phyloP scores from a whole-genome alignment of 1,140 invertebrate genomes.

The Goniozus legneri region DNA sequence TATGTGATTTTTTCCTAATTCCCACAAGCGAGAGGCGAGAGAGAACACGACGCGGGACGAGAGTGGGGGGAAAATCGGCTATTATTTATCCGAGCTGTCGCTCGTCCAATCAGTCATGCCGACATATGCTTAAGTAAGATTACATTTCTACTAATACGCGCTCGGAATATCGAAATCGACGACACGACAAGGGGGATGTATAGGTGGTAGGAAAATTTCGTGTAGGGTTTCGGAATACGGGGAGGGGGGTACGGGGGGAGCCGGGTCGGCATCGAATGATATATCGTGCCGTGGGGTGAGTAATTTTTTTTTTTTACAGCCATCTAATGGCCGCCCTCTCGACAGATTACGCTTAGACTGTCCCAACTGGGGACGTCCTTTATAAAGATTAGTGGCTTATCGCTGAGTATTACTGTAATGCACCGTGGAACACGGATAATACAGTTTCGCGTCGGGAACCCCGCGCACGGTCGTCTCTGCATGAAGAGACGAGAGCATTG shows the following conservation, averaged over 20 bases:
- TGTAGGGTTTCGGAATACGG: conserved; percentile 1
- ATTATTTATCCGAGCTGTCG: conserved; percentile 40
- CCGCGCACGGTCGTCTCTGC: conserved; percentile 5
- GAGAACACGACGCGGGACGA: conserved; percentile 3
- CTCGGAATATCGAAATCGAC: too few species aligned
- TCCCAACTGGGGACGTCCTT: conserved; percentile 35
- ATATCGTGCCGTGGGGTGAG: conserved; percentile 28
- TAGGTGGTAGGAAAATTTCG: conserved; percentile 11
- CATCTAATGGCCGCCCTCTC: conserved; percentile 40
- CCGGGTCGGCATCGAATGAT: conserved; percentile 25
- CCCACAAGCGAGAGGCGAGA: conserved; percentile 16
- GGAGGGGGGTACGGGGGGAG: conserved; percentile 14
- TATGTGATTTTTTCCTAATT: conserved; percentile 40
- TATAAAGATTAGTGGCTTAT: conserved; percentile 47
- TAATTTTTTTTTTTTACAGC: conserved; percentile 29
- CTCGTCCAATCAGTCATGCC: conserved; percentile 41
- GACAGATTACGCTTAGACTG: conserved; percentile 38
- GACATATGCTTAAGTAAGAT: conserved; percentile 50
- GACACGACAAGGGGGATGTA: too few species aligned
- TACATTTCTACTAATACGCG: conserved; percentile 44
- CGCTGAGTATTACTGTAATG: conserved; percentile 35
- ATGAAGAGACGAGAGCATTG: neutral
- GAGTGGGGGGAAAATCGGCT: conserved; percentile 13
- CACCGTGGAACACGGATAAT: conserved; percentile 29
- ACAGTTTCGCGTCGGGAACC: conserved; percentile 7